Evolutionary conservation across 2,113 vertebrate genomes (phyloP).

Genomic region (Elachura formosa): DNA sequence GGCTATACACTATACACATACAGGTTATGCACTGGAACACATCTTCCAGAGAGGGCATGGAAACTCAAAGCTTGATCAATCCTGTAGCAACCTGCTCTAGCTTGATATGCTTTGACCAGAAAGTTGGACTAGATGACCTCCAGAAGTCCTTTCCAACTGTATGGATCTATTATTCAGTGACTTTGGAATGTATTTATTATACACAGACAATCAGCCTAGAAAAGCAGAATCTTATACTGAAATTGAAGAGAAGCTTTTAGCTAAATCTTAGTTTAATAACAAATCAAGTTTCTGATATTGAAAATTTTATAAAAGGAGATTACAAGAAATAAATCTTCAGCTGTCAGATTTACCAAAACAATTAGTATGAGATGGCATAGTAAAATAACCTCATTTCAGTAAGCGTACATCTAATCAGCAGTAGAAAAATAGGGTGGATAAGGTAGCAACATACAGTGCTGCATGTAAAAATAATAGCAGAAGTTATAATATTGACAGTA

Average conservation of each 20-base stretch:
- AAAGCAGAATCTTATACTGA: neutral
- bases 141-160: neutral
- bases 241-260: neutral
- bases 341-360: neutral
- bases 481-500: neutral
- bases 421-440: neutral
- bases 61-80: neutral
- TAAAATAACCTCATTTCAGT: neutral
- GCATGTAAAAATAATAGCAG: neutral
- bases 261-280: neutral
- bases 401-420: neutral
- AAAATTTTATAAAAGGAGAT: neutral
- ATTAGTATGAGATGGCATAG: neutral
- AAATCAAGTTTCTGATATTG: neutral
- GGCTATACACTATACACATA: neutral
- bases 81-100: neutral
- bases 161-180: neutral
- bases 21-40: neutral
- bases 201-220: neutral
- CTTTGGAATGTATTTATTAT: neutral
- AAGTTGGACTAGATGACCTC: neutral
- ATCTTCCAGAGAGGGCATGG: neutral
- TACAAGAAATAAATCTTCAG: neutral
- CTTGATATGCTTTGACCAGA: neutral
- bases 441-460: neutral